Evolutionary conservation across 1,140 invertebrate genomes (phyloP), one percentile per base, ranked within the genome.

Genomic region (Drosophila littoralis): DNA sequence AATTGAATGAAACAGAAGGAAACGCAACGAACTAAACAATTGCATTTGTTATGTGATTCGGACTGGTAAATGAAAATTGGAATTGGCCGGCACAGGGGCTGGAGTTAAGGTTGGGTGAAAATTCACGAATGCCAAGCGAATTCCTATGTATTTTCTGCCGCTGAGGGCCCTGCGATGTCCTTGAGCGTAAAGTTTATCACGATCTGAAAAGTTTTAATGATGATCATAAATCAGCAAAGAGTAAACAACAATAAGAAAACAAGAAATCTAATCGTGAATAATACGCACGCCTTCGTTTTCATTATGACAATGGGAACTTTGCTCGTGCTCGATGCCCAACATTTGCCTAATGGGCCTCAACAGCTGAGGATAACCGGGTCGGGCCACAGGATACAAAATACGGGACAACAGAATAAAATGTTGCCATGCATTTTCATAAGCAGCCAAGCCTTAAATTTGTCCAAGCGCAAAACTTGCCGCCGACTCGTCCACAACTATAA

Each of bases 1-100:
- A 66, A 70, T 54, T 65, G 65, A 46, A 70, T 55, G 43, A 77
- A 82, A 82, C 54, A 73, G 75, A 73, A 83, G 61, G 65, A 83
- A 86, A 74, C 79, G 73, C 81, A 77, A 60, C 73, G 57, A 80
- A 67, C 72, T 61, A 84, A 83, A 80, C 82, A 85, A 85, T 85
- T 85, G 83, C 82, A 85, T 85, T 86, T 81, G 73, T 79, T 80
- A 66, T 67, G 55, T 60, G 48, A 71, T 63, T 63, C 58, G 52
- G 45, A 32, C 17, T 42, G 48, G 50, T n/a, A 68, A 38, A 33
- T 15, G 52, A 10, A 65, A 67, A 51, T 69, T 54, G 67, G 12
- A 63, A 69, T 52, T 69, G 48, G 57, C 36, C 43, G 15, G 7
- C 40, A 6, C 17, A 33, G 36, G 12, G 7, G 40, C 3, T 3